Evolutionary conservation across 1,140 invertebrate species (phyloP), one percentile per base, ranked within the genome.

Genomic region (Drosophila nigromelanica): DNA sequence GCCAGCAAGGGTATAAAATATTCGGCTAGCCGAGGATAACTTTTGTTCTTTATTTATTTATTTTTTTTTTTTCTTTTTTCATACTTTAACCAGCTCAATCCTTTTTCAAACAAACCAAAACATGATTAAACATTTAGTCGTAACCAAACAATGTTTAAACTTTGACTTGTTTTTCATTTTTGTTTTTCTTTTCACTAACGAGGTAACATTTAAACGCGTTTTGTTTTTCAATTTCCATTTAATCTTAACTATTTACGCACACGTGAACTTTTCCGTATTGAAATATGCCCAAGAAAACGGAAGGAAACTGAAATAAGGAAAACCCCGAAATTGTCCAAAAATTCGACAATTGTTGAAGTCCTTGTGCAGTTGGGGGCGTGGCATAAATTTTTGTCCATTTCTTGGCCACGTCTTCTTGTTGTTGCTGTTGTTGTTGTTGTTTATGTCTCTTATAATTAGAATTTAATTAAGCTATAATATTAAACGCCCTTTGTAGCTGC

Each of bases 191-290:
- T 80, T 73, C 40, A 73, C 77, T 90, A 90, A 90, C 89, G 89
- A 90, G 89, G 89, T 90, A 90, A 90, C 89, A 90, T 81, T 90
- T 89, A 90, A 90, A 89, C 83, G 76, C 70, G 58, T 80, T 90
- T 82, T 81, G 18, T 81, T 89, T 82, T 64, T 56, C 69, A 61
- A 61, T 66, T 87, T 73, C 15, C 45, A 43, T 61, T 69, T 42
- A 37, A 48, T 58, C 62, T 72, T 67, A 72, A 72, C 69, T 72
- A 72, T 64, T 59, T 58, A 18, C 3, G 39, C 33, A 4, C 50
- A 39, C 48, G 18, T 24, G 33, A 55, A 58, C 11, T 52, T 43
- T 58, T 58, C 40, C 48, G 18, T 43, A 68, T 68, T 60, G 56
- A 60, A 59, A 27, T 27, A 27, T 27, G 24, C 24, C 24, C 24